Percentiles rank a stretch among this genome's conserved stretches.
Evolutionary conservation across 2,888 invertebrate genomes (phyloP).

Genomic region (Drosophila flavopinicola): DNA sequence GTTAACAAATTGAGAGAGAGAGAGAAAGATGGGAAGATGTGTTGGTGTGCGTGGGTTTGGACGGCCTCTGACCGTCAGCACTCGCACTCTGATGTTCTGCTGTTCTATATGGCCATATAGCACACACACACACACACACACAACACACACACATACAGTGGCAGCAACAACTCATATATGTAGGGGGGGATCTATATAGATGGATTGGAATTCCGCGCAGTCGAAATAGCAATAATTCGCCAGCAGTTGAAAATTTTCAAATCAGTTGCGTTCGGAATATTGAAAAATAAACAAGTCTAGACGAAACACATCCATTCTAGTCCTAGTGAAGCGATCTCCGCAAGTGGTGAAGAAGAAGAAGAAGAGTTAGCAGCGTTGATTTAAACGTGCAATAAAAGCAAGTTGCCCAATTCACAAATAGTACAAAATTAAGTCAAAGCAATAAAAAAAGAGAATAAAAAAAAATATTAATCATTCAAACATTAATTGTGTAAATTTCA

Average conservation of each 20-base stretch:
- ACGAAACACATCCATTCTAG: slow-evolving; percentile 69
- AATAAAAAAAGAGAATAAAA: slow-evolving; percentile 22
- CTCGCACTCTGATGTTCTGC: slow-evolving; percentile 34
- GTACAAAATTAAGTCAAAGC: slow-evolving; percentile 16
- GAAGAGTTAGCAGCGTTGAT: slow-evolving; percentile 51
- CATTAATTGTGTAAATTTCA: slow-evolving; percentile 32
- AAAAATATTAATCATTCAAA: slow-evolving; percentile 10
- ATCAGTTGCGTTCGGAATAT: slow-evolving; percentile 85
- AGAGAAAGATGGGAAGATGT: slow-evolving; percentile 15
- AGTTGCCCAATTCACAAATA: slow-evolving; percentile 58
- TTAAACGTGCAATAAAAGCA: slow-evolving; percentile 76
- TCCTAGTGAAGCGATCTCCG: slow-evolving; percentile 82
- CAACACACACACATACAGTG: slow-evolving; percentile 9
- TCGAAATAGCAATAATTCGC: slow-evolving; percentile 81
- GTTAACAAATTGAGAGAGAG: slow-evolving; percentile 39
- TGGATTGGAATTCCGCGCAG: slow-evolving; percentile 77
- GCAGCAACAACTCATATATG: slow-evolving; percentile 36
- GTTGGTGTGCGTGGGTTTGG: slow-evolving; percentile 71
- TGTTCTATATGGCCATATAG: slow-evolving; percentile 51
- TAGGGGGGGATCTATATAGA: slow-evolving; percentile 58
- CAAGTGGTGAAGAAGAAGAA: slow-evolving; percentile 60
- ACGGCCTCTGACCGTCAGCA: slow-evolving; percentile 79
- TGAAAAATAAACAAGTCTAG: slow-evolving; percentile 83
- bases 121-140: slow-evolving; percentile 32
- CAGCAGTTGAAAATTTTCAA: slow-evolving; percentile 79